Evolutionary conservation across 2,113 vertebrate genomes (phyloP).

Genomic region (Genyomyrus donnyi): DNA sequence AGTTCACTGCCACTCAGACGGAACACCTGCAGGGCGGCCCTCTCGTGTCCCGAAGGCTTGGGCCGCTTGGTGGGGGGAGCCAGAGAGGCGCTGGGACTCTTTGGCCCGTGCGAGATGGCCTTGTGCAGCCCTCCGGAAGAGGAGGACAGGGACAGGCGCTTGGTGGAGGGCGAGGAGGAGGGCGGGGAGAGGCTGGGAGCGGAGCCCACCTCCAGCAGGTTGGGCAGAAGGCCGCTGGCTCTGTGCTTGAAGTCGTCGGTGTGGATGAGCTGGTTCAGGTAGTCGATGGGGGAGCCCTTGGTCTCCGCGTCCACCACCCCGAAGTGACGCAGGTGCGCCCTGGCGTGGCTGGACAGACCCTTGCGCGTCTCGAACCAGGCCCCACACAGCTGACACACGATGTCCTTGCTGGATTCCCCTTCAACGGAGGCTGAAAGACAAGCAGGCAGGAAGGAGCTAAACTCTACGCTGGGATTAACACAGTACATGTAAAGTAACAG

Average conservation of each 20-base stretch:
- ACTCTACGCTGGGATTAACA: neutral
- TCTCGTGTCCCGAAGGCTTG: conserved; percentile 59
- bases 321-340: conserved; percentile 85
- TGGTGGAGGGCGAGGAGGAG: conserved; percentile 43
- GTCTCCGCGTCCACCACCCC: conserved; percentile 84
- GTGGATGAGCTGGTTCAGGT: conserved; percentile 79
- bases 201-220: conserved; percentile 38
- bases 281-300: conserved; percentile 83
- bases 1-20: conserved; percentile 61
- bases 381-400: conserved; percentile 83
- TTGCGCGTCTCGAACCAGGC: conserved; percentile 92
- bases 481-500: neutral
- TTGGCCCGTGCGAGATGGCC: conserved; percentile 49
- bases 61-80: conserved; percentile 63
- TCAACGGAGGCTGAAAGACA: conserved; percentile 69
- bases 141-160: conserved; percentile 27
- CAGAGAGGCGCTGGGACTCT: conserved; percentile 60
- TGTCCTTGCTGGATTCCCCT: conserved; percentile 76
- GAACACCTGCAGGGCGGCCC: conserved; percentile 62
- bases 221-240: conserved; percentile 42
- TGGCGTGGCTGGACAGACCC: conserved; percentile 83
- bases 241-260: conserved; percentile 78
- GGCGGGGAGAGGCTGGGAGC: conserved; percentile 45
- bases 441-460: neutral
- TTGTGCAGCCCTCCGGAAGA: conserved; percentile 56